Conservation (phyloP, 2,113 vertebrate species). For the Oreocharis arfaki region DNA sequence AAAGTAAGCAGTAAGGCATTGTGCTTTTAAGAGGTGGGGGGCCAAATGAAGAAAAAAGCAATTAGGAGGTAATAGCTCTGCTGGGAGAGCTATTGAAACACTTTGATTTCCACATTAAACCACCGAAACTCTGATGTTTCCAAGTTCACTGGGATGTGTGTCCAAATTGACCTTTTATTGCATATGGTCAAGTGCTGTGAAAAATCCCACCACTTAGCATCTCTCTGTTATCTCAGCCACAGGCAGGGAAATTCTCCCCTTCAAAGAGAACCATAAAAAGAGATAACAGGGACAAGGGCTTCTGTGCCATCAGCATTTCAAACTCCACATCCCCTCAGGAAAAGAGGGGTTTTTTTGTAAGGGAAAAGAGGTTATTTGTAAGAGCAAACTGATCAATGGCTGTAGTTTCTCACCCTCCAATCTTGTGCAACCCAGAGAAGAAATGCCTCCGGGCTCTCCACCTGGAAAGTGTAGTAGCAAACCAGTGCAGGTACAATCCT, state of each 20-base stretch:
- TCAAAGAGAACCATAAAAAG: slow-evolving; percentile 64
- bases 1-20: neutral
- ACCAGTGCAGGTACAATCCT: neutral
- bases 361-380: slow-evolving; percentile 26
- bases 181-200: slow-evolving; percentile 62
- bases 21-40: slow-evolving; percentile 9
- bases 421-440: neutral
- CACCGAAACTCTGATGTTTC: slow-evolving; percentile 50
- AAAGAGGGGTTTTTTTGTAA: neutral
- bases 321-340: slow-evolving; percentile 40
- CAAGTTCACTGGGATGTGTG: slow-evolving; percentile 53
- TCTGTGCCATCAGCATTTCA: slow-evolving; percentile 59
- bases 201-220: slow-evolving; percentile 59
- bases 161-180: slow-evolving; percentile 59
- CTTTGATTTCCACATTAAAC: slow-evolving; percentile 54
- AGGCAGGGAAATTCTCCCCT: slow-evolving; percentile 41
- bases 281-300: slow-evolving; percentile 51
- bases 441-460: neutral
- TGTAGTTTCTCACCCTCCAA: neutral
- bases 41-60: slow-evolving; percentile 27
- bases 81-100: slow-evolving; percentile 32
- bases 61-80: slow-evolving; percentile 26
- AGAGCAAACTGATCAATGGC: neutral
- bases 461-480: neutral
- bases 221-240: slow-evolving; percentile 53